phyloP scores from a whole-genome alignment of 2,797 vertebrate species.

The Gallinago solitaria region DNA sequence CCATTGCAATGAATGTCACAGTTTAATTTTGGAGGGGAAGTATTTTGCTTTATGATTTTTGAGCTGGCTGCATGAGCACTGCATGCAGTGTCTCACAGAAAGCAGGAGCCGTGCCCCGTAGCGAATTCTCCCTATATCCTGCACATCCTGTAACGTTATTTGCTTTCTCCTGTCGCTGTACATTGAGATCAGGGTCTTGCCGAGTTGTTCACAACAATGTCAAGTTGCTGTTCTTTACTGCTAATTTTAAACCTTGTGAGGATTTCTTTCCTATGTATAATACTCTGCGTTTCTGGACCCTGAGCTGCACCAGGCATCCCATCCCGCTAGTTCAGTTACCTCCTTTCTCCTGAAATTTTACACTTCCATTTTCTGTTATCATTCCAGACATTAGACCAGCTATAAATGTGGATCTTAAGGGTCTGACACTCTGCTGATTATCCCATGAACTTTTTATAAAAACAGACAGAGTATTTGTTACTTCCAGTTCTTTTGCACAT shows the following conservation, averaged over 20 bases:
- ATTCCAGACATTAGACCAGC: background rate
- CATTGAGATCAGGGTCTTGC: background rate
- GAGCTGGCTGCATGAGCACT: background rate
- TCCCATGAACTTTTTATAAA: background rate
- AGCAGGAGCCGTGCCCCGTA: background rate
- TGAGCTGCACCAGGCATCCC: background rate
- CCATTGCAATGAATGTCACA: background rate
- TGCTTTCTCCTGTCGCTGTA: background rate
- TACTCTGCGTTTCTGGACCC: background rate
- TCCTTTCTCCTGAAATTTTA: background rate
- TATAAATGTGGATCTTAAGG: background rate
- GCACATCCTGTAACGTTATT: background rate
- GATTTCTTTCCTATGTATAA: background rate
- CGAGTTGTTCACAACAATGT: background rate
- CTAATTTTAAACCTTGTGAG: background rate
- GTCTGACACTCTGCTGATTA: background rate
- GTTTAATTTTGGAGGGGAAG: background rate
- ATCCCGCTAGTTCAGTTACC: background rate
- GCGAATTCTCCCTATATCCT: background rate
- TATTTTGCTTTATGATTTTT: background rate
- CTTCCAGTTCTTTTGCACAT: conserved; percentile 20
- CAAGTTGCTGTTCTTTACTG: background rate
- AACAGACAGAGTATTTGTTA: background rate
- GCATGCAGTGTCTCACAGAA: background rate
- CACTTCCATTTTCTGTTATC: background rate